These are phyloP conservation scores for Eptatretus burgeri DNA, from an alignment of 2,113 vertebrate species.

Conservation along the genomic window DNA sequence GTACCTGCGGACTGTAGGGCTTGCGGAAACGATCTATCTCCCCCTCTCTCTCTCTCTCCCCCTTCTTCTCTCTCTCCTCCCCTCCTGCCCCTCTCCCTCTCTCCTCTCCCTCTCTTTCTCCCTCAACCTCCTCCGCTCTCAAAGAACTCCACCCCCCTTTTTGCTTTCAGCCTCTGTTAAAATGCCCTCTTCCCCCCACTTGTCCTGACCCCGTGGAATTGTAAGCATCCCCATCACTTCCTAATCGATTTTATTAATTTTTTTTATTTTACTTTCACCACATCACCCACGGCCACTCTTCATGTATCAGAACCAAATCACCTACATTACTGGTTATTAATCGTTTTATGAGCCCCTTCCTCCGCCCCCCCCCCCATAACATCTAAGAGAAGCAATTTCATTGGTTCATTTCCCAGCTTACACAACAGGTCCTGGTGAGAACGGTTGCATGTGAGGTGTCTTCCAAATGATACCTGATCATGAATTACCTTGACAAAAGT, in stretches of 20 bases:
- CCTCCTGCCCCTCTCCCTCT: neutral
- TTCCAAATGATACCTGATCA: too few species aligned
- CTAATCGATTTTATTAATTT: constrained; percentile 7
- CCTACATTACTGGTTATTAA: neutral
- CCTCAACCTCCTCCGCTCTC: neutral
- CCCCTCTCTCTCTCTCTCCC: neutral
- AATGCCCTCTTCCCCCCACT: neutral
- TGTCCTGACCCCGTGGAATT: neutral
- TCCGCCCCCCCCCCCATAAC: neutral
- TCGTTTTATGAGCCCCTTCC: neutral
- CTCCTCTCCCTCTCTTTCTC: too few species aligned
- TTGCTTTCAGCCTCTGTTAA: neutral
- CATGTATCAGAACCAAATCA: too few species aligned
- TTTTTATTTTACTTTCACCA: neutral
- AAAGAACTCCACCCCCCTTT: neutral
- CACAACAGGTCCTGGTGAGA: too few species aligned
- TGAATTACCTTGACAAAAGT: too few species aligned
- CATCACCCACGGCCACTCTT: neutral
- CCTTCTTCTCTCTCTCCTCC: neutral
- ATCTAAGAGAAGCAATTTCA: too few species aligned
- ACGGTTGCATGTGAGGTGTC: too few species aligned
- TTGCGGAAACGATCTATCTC: too few species aligned
- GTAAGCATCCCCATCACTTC: neutral
- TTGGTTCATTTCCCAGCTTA: too few species aligned
- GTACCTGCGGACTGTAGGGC: too few species aligned